phyloP scores from a whole-genome alignment of 2,888 invertebrate genomes.

The Heliconius hortense region DNA sequence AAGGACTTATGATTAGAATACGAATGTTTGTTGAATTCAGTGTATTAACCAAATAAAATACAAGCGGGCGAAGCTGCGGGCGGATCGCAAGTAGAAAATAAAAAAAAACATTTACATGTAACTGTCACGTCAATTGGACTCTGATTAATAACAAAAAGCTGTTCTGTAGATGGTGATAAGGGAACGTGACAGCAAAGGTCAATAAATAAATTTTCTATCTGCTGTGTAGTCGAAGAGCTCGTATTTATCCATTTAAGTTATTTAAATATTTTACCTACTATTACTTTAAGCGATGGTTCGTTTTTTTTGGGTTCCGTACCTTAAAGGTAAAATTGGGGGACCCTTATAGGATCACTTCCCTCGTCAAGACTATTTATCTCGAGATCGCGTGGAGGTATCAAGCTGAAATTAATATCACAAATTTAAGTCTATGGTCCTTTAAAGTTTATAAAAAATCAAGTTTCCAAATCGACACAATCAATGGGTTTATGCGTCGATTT shows the following conservation, averaged over 20 bases:
- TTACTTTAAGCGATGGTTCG: not conserved
- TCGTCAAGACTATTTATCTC: no score
- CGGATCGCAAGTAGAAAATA: not conserved
- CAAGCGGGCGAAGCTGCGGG: no score
- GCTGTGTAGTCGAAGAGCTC: not conserved
- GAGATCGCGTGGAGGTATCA: no score
- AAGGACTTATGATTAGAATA: no score
- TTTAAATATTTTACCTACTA: not conserved
- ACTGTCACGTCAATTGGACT: slow-evolving; percentile 2
- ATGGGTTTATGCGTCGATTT: no score
- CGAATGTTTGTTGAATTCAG: no score
- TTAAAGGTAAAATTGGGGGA: not conserved
- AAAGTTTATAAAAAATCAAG: no score
- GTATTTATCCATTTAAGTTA: not conserved
- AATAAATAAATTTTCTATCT: slow-evolving; percentile 12
- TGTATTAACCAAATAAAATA: no score
- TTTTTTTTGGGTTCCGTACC: not conserved
- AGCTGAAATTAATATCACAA: no score
- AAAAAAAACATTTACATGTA: slow-evolving; percentile 7
- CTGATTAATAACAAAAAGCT: slow-evolving; percentile 24
- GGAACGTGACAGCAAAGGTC: slow-evolving; percentile 1
- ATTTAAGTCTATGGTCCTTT: no score
- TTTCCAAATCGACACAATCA: no score
- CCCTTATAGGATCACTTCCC: no score
- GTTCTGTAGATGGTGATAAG: slow-evolving; percentile 18